Evolutionary conservation across 2,888 invertebrate genomes (phyloP).

Genomic region (Steinernema carpocapsae): DNA sequence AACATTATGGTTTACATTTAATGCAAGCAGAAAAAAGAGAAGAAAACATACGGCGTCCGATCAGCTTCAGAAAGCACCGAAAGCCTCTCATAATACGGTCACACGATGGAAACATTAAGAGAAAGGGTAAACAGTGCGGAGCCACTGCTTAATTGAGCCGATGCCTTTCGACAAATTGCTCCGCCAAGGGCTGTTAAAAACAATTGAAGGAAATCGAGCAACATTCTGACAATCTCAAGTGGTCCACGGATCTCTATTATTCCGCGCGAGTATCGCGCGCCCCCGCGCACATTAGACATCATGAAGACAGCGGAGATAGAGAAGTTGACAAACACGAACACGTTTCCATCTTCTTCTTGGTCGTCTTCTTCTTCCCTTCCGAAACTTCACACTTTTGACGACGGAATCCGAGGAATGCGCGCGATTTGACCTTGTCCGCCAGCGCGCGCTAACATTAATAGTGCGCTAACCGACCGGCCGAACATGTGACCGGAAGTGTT

Average conservation of each 20-base stretch:
- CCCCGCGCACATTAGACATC: too few relatives aligned
- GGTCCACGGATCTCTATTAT: conserved; percentile 26
- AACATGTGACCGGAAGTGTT: conserved; percentile 25
- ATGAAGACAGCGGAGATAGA: too few relatives aligned
- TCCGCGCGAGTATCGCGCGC: conserved; percentile 17
- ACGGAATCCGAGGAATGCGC: conserved; percentile 27
- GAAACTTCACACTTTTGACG: conserved; percentile 28
- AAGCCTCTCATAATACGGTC: too few relatives aligned
- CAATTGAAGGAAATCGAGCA: too few relatives aligned
- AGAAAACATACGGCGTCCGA: background rate
- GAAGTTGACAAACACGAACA: conserved; percentile 8
- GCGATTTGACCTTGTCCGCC: conserved; percentile 29
- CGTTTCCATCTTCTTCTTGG: conserved; percentile 28
- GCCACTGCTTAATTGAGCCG: too few relatives aligned
- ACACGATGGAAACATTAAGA: too few relatives aligned
- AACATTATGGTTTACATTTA: too few relatives aligned
- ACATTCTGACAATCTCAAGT: conserved; percentile 1
- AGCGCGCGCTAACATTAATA: conserved; percentile 28
- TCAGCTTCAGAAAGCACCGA: background rate
- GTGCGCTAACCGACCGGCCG: conserved; percentile 21
- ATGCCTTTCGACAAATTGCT: too few relatives aligned
- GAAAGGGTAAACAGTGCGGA: too few relatives aligned
- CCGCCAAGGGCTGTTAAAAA: too few relatives aligned
- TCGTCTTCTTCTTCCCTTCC: conserved; percentile 25
- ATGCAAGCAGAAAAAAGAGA: too few relatives aligned